Base-by-base conservation (phyloP, 2,797 vertebrate genomes). In the Uromys caudimaculatus region DNA sequence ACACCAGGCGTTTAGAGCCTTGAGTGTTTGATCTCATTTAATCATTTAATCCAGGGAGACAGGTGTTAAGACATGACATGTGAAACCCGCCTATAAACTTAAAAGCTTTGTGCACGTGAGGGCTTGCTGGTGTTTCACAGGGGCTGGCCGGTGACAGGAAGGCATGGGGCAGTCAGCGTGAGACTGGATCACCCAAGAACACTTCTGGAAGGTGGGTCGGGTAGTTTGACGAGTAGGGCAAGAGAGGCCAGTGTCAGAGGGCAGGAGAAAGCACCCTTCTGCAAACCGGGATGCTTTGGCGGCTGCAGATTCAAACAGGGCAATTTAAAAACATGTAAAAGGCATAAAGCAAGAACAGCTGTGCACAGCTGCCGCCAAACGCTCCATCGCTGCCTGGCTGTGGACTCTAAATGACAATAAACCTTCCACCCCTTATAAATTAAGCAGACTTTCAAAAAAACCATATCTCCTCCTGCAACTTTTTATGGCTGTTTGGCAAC, bases 401-500 rank as follows among this genome's bases (percentile, higher is more conserved):
- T 92, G 97, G 98, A 98, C 98, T 98, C 98, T 98, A 98, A 98
- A 98, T 98, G 98, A 98, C 98, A 98, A 98, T 98, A 98, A 98
- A 98, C 98, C 98, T 99, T 98, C 98, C 98, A 98, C 98, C 98
- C 98, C 98, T 98, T 98, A 98, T 99, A 98, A 99, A 99, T 99
- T 98, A 98, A 98, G 98, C 98, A 98, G 98, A 96, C 98, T 98
- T 98, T 98, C 64, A 97, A 98, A 98, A 98, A 98, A 98, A 98
- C 91, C 92, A 69, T 98, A 98, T 98, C 98, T 98, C 91, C 98
- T 97, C 97, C 98, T 98, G 98, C 98, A 99, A 98, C 98, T 99
- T 99, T 98, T 99, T 99, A 99, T 99, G 98, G 98, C 98, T 98
- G 98, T 98, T 99, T 98, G 98, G 98, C 98, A 99, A 99, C 98